Conservation (phyloP, 2,113 vertebrate species). For the Melanotaenia duboulayi region DNA sequence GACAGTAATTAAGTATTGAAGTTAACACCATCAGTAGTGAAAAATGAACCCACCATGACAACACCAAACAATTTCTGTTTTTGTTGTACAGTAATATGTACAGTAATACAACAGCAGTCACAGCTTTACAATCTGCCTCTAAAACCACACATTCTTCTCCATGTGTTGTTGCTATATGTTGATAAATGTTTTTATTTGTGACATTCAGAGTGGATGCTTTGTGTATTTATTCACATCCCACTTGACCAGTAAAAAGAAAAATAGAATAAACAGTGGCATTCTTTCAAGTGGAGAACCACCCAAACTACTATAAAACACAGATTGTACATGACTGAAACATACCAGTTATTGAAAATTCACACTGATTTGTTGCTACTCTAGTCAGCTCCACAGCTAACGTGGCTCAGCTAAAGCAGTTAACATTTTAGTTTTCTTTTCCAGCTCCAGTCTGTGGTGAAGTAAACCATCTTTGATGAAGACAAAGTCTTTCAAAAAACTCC, state of each 20-base stretch:
- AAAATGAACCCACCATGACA: conserved; percentile 15
- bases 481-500: conserved; percentile 33
- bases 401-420: conserved; percentile 82
- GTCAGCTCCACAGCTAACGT: conserved; percentile 72
- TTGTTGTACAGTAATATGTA: conserved; percentile 16
- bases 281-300: conserved; percentile 51
- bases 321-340: conserved; percentile 60
- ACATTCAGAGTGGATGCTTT: conserved; percentile 68
- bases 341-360: conserved; percentile 64
- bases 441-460: conserved; percentile 31
- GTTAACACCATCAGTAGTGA: conserved; percentile 21
- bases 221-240: conserved; percentile 37
- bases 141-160: neutral
- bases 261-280: conserved; percentile 47
- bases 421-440: conserved; percentile 18
- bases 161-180: neutral
- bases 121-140: neutral
- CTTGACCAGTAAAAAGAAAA: conserved; percentile 31
- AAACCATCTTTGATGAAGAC: conserved; percentile 52
- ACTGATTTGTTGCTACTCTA: conserved; percentile 76
- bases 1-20: conserved; percentile 8
- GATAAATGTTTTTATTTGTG: neutral
- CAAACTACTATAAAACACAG: conserved; percentile 51
- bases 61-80: conserved; percentile 9
- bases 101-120: conserved; percentile 24